A percentile compares a stretch with the other conserved stretches of the same genome.
phyloP scores from a whole-genome alignment of 2,113 vertebrate genomes.

The Neoarius graeffei region DNA sequence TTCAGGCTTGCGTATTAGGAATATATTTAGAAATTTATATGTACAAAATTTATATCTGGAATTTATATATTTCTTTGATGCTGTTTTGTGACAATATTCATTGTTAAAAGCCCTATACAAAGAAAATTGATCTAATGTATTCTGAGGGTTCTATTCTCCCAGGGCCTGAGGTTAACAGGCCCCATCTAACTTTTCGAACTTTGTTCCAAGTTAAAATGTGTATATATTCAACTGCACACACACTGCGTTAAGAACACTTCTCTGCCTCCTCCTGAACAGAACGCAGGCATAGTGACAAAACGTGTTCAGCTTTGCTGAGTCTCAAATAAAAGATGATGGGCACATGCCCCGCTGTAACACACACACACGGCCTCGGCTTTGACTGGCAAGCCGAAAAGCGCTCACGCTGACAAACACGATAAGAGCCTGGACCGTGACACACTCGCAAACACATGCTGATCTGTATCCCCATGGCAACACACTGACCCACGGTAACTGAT shows the following conservation, averaged over 20 bases:
- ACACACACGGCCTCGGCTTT: constrained; percentile 10
- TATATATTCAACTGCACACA: neutral
- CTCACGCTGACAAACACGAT: constrained; percentile 70
- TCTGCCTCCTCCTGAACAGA: neutral
- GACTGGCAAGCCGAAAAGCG: constrained; percentile 69
- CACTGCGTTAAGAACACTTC: neutral
- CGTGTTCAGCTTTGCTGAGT: constrained; percentile 12
- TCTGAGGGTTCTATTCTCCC: neutral
- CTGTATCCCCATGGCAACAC: constrained; percentile 57
- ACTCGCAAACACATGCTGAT: constrained; percentile 36
- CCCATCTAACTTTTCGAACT: neutral
- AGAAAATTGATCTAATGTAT: neutral
- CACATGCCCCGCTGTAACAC: neutral
- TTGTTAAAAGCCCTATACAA: too few relatives aligned
- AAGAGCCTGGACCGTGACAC: constrained; percentile 51
- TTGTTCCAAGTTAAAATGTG: neutral
- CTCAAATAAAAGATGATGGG: constrained; percentile 12
- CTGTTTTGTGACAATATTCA: too few relatives aligned
- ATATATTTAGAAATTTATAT: too few relatives aligned
- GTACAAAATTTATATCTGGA: too few relatives aligned
- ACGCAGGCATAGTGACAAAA: neutral
- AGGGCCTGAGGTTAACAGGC: neutral
- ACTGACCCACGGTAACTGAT: constrained; percentile 68
- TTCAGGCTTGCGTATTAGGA: too few relatives aligned
- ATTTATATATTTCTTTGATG: too few relatives aligned